Evolutionary conservation across 2,113 vertebrate species (phyloP).

Genomic region (Felis catus): DNA sequence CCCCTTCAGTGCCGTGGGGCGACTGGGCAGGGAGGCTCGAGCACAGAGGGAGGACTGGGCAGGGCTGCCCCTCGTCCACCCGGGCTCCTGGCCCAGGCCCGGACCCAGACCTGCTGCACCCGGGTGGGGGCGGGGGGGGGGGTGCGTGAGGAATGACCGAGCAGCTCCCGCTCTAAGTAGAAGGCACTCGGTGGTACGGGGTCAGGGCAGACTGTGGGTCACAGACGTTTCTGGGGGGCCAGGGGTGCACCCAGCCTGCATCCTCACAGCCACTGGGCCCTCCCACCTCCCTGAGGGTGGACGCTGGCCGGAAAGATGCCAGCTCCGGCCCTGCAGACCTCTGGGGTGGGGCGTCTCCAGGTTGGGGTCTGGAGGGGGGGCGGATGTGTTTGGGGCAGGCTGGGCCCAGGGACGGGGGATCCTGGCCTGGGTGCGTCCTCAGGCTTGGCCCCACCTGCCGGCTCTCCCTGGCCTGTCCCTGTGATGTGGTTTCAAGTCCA

Average conservation of each 20-base stretch:
- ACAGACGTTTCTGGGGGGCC: background rate
- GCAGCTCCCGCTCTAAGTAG: background rate
- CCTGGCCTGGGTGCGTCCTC: background rate
- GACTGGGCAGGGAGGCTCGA: background rate
- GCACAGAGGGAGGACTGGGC: background rate
- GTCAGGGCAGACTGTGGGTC: background rate
- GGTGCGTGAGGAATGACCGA: no score
- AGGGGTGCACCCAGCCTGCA: background rate
- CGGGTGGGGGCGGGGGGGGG: background rate
- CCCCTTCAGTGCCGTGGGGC: background rate
- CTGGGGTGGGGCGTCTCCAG: background rate
- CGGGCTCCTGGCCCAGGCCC: background rate
- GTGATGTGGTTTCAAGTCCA: background rate
- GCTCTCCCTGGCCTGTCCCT: background rate
- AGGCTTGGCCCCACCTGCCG: fast-evolving
- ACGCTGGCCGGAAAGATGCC: fast-evolving
- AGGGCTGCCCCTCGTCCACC: background rate
- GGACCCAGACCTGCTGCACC: background rate
- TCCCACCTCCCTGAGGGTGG: background rate
- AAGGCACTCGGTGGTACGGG: background rate
- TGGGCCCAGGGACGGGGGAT: no score
- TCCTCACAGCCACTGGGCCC: background rate
- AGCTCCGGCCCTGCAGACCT: background rate
- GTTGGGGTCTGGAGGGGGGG: background rate
- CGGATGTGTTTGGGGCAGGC: background rate